Percentiles rank a stretch among this genome's conserved stretches.
Conservation (phyloP, 2,113 vertebrate species). For the Vulpes ferrilata region DNA sequence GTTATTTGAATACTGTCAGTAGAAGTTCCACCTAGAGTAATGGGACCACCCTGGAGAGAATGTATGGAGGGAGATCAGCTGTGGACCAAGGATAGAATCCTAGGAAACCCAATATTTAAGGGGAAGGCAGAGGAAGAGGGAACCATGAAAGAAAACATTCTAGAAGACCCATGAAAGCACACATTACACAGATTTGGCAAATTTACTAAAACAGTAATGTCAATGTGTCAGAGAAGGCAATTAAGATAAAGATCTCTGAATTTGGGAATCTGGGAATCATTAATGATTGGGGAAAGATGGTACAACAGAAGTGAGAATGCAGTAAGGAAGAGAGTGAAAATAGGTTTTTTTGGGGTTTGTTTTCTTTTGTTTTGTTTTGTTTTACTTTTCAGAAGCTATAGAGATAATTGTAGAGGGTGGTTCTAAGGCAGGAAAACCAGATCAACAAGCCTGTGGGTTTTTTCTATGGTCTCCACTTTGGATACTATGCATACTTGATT, state of each 20-base stretch:
- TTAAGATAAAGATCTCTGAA: not conserved
- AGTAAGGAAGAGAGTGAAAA: not conserved
- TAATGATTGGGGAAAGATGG: constrained; percentile 25
- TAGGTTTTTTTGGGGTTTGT: not conserved
- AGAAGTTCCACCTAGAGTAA: not conserved
- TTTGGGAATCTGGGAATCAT: not conserved
- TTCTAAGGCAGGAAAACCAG: not conserved
- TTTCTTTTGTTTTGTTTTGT: not conserved
- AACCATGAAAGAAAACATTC: not conserved
- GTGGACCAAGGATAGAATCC: not conserved
- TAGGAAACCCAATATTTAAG: not conserved
- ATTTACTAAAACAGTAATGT: not conserved
- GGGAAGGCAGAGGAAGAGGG: not conserved
- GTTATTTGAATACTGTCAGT: not conserved
- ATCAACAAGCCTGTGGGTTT: not conserved
- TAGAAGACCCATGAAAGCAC: not conserved
- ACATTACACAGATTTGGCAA: not conserved
- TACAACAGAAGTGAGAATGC: not conserved
- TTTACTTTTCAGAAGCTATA: constrained; percentile 22
- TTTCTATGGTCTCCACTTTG: not conserved
- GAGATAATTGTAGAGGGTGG: not conserved
- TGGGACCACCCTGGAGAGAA: not conserved
- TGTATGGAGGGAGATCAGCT: not conserved
- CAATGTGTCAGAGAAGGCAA: not conserved
- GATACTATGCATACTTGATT: not conserved